A percentile compares a stretch with the other conserved stretches of the same genome.
These are phyloP conservation scores for Macrobrachium rosenbergii DNA, from an alignment of 1,140 invertebrate species.

Conservation along the genomic window DNA sequence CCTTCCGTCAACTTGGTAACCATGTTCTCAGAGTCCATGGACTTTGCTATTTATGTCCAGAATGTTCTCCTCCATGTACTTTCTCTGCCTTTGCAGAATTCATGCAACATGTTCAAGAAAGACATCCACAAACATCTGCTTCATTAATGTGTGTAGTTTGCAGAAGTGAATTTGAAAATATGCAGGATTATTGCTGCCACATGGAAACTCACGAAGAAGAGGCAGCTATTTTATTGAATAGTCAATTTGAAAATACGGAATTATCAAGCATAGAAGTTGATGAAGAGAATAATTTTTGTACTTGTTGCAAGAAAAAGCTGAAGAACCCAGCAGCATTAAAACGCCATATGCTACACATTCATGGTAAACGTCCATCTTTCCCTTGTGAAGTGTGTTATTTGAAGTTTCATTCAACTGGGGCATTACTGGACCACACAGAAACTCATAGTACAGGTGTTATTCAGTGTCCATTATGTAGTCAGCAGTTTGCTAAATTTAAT, in stretches of 20 bases:
- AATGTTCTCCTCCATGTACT: background rate
- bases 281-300: conserved; percentile 28
- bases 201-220: conserved; percentile 48
- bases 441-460: conserved; percentile 51
- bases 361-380: conserved; percentile 36
- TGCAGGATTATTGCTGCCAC: conserved; percentile 40
- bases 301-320: conserved; percentile 40
- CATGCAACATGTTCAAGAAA: conserved; percentile 28
- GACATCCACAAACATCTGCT: conserved; percentile 28
- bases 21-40: conserved; percentile 46
- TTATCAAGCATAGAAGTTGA: background rate
- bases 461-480: conserved; percentile 43
- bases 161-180: background rate
- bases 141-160: conserved; percentile 52
- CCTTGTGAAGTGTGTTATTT: conserved; percentile 49
- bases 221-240: conserved; percentile 15
- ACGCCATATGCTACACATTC: conserved; percentile 29
- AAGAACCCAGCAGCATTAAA: conserved; percentile 22
- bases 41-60: conserved; percentile 34
- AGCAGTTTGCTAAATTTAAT: conserved; percentile 55
- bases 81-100: conserved; percentile 30
- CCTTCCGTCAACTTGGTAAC: conserved; percentile 48
- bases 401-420: conserved; percentile 36
- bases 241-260: background rate
- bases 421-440: conserved; percentile 51